These are phyloP conservation scores for Lissocephala sabroskyi DNA, from an alignment of 2,888 invertebrate species.

Conservation along the genomic window DNA sequence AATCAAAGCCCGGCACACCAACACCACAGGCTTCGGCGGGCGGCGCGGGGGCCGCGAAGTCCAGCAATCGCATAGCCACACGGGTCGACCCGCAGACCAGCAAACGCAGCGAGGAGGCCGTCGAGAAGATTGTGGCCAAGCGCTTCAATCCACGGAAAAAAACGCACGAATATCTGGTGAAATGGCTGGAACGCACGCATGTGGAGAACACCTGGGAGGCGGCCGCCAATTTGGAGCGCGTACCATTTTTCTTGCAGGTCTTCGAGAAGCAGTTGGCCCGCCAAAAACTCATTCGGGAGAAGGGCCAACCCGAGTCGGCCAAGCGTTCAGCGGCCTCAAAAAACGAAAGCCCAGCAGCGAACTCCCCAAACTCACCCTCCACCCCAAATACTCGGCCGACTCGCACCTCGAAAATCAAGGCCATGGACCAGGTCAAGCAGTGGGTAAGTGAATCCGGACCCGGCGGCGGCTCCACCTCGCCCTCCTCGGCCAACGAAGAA, in stretches of 20 bases:
- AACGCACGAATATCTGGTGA: constrained; percentile 86
- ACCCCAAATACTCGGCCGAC: constrained; percentile 61
- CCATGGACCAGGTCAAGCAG: constrained; percentile 86
- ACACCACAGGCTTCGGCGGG: constrained; percentile 25
- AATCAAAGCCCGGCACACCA: constrained; percentile 42
- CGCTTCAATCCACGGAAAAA: constrained; percentile 85
- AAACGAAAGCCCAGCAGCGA: constrained; percentile 25
- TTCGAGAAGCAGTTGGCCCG: constrained; percentile 86
- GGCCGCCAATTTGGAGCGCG: constrained; percentile 82
- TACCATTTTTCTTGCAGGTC: constrained; percentile 83
- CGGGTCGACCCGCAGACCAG: constrained; percentile 44
- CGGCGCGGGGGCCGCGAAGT: constrained; percentile 22
- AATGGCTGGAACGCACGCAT: constrained; percentile 88
- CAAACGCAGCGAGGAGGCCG: constrained; percentile 77
- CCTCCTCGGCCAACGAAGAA: constrained; percentile 73
- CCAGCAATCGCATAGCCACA: constrained; percentile 67
- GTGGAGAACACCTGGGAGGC: constrained; percentile 91
- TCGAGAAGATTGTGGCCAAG: constrained; percentile 89
- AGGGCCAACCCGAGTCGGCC: constrained; percentile 38
- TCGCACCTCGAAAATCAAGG: constrained; percentile 81
- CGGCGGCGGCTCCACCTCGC: constrained; percentile 74
- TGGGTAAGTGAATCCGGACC: constrained; percentile 76
- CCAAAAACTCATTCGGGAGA: constrained; percentile 79
- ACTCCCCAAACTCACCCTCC: constrained; percentile 68
- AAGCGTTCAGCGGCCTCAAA: constrained; percentile 29